Percentiles rank a stretch among this genome's conserved stretches.
Conservation (phyloP, 2,888 invertebrate species). For the Thymelicus lineola region DNA sequence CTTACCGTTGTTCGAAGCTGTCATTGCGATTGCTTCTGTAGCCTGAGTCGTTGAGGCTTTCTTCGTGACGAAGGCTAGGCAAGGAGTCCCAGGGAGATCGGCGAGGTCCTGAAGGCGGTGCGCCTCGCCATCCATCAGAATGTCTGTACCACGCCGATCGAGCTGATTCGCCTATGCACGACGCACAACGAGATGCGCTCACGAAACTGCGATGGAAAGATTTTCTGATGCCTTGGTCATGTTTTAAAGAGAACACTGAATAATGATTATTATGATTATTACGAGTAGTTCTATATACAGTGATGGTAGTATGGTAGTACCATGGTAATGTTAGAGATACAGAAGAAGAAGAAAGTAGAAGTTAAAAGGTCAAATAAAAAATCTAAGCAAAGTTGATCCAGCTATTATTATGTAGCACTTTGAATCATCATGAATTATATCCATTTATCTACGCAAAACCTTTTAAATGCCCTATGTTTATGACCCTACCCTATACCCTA, state of each 20-base stretch:
- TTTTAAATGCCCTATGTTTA: too few relatives aligned
- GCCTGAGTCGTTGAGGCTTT: slow-evolving; percentile 94
- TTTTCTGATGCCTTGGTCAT: slow-evolving; percentile 23
- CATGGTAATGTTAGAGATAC: not conserved
- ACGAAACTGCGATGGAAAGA: slow-evolving; percentile 69
- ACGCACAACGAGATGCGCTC: slow-evolving; percentile 90
- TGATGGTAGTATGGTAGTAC: not conserved
- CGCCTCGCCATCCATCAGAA: slow-evolving; percentile 93
- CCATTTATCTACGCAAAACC: too few relatives aligned
- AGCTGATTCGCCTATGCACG: slow-evolving; percentile 95
- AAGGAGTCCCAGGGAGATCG: slow-evolving; percentile 95
- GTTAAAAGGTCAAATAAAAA: slow-evolving; percentile 2
- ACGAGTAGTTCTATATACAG: not conserved
- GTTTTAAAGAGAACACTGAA: slow-evolving; percentile 13
- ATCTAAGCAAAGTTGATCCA: not conserved
- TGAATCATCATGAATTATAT: too few relatives aligned
- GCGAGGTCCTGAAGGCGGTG: slow-evolving; percentile 86
- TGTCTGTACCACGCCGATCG: slow-evolving; percentile 96
- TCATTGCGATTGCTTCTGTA: slow-evolving; percentile 94
- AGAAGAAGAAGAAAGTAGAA: not conserved
- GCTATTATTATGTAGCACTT: not conserved
- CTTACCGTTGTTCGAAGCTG: slow-evolving; percentile 94
- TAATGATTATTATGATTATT: not conserved
- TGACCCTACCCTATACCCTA: too few relatives aligned
- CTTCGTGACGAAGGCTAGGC: slow-evolving; percentile 93